Evolutionary conservation across 1,140 invertebrate genomes (phyloP).

Genomic region (Drusus annulatus): DNA sequence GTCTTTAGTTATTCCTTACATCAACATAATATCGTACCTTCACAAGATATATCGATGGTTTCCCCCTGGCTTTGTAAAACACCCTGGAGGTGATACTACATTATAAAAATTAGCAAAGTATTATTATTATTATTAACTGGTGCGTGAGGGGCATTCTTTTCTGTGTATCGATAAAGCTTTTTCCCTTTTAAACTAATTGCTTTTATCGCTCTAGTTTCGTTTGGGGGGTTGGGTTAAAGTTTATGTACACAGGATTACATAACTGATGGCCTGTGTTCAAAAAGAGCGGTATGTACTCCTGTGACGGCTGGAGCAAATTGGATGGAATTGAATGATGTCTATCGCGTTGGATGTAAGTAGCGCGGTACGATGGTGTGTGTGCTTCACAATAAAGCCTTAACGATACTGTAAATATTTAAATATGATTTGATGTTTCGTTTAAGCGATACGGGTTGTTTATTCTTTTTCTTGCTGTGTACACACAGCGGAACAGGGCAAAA

Average conservation of each 20-base stretch:
- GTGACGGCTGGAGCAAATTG: constrained; percentile 49
- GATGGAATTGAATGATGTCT: constrained; percentile 55
- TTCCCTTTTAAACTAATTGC: constrained; percentile 53
- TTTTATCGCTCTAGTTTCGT: constrained; percentile 42
- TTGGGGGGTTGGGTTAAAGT: constrained; percentile 28
- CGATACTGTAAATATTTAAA: constrained; percentile 30
- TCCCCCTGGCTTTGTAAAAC: too few relatives aligned
- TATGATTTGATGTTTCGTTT: constrained; percentile 25
- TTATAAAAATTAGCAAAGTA: too few relatives aligned
- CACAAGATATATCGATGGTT: too few relatives aligned
- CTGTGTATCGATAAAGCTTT: constrained; percentile 49
- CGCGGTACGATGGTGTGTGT: constrained; percentile 10
- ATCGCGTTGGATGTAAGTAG: neutral
- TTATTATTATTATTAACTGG: too few relatives aligned
- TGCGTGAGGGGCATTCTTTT: constrained; percentile 10
- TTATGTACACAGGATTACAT: constrained; percentile 25
- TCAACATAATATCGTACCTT: too few relatives aligned
- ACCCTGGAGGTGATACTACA: too few relatives aligned
- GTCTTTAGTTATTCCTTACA: too few relatives aligned
- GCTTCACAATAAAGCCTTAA: constrained; percentile 29
- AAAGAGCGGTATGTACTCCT: neutral
- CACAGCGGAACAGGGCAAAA: too few relatives aligned
- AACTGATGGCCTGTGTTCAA: neutral
- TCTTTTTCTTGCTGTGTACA: too few relatives aligned
- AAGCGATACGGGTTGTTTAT: neutral